A percentile compares a stretch with the other conserved stretches of the same genome.
These are phyloP conservation scores for Scyliorhinus canicula DNA, from an alignment of 2,797 vertebrate species.

Conservation along the genomic window DNA sequence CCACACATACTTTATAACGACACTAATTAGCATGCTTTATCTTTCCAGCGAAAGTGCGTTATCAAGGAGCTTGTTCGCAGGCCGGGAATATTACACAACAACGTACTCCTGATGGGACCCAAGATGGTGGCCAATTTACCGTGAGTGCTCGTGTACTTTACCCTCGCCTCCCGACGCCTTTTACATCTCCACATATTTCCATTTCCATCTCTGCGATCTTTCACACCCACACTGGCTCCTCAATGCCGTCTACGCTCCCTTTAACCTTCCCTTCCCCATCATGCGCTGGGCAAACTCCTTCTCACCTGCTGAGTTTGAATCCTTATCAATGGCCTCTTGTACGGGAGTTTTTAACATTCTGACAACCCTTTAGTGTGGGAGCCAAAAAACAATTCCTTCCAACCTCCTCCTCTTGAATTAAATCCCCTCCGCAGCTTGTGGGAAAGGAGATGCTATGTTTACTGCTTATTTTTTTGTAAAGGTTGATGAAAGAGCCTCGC, in stretches of 20 bases:
- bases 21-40: neutral
- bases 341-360: neutral
- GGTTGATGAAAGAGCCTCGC: neutral
- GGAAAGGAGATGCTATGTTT: too few relatives aligned
- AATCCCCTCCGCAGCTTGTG: neutral
- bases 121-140: conserved; percentile 68
- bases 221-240: neutral
- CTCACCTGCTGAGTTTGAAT: neutral
- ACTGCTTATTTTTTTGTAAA: neutral
- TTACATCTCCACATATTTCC: neutral
- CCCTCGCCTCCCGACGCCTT: too few relatives aligned
- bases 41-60: conserved; percentile 70
- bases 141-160: conserved; percentile 51
- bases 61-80: conserved; percentile 64
- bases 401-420: too few relatives aligned
- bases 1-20: too few relatives aligned
- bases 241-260: neutral
- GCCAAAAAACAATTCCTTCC: neutral
- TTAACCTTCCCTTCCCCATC: neutral
- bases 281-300: neutral
- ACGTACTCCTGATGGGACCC: conserved; percentile 57
- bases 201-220: neutral
- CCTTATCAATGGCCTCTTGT: neutral
- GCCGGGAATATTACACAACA: conserved; percentile 50
- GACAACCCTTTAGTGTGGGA: neutral